Evolutionary conservation across 1,140 invertebrate genomes (phyloP).

Genomic region (Trachelipus rathkii): DNA sequence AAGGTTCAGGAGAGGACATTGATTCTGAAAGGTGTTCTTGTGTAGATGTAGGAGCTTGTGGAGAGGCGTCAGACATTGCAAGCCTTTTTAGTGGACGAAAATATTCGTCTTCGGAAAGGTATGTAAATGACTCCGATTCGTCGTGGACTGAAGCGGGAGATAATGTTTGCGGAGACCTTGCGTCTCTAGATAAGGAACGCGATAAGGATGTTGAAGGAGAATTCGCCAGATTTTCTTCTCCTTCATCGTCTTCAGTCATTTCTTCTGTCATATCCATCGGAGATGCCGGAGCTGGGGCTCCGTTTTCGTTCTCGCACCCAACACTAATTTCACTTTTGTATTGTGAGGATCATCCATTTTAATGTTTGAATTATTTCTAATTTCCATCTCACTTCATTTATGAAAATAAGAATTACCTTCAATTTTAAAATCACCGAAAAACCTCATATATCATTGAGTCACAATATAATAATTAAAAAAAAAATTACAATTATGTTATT

Average conservation of each 20-base stretch:
- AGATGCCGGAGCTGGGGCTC: slow-evolving; percentile 26
- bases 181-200: slow-evolving; percentile 24
- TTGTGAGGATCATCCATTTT: not conserved
- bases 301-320: slow-evolving; percentile 40
- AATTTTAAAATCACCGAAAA: too few relatives aligned
- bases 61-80: slow-evolving; percentile 25
- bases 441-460: too few relatives aligned
- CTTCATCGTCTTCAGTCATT: slow-evolving; percentile 35
- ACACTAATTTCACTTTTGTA: slow-evolving; percentile 44
- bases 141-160: slow-evolving; percentile 39
- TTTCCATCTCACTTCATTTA: slow-evolving; percentile 19
- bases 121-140: slow-evolving; percentile 44
- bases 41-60: slow-evolving; percentile 1
- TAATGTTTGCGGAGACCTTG: slow-evolving; percentile 34
- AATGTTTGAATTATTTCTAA: slow-evolving; percentile 18
- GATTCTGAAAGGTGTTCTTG: slow-evolving; percentile 14
- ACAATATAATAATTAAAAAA: too few relatives aligned
- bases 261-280: slow-evolving; percentile 45
- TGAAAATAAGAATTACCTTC: not conserved
- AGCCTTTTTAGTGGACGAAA: slow-evolving; percentile 28
- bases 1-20: slow-evolving; percentile 23
- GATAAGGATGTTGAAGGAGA: slow-evolving; percentile 43
- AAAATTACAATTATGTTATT: not conserved
- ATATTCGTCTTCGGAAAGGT: slow-evolving; percentile 38
- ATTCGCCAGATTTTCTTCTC: slow-evolving; percentile 29